These are phyloP conservation scores for Epistrophe eligans DNA, from an alignment of 2,888 invertebrate species.

Conservation along the genomic window DNA sequence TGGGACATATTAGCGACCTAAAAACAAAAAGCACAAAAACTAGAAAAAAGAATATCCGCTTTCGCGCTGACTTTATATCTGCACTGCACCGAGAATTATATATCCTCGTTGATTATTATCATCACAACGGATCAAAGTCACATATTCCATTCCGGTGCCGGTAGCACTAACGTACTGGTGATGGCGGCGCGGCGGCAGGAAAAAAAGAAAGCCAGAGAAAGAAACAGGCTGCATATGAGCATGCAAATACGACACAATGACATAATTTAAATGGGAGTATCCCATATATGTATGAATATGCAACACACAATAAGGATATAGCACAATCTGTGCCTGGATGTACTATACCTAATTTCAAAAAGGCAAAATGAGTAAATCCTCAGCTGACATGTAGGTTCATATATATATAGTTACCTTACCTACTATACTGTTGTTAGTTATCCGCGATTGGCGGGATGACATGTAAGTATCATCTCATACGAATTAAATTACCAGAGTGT, in stretches of 20 bases:
- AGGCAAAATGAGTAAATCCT: conserved; percentile 66
- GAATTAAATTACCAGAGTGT: conserved; percentile 63
- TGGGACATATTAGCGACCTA: conserved; percentile 72
- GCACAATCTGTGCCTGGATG: conserved; percentile 59
- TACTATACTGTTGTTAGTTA: background rate
- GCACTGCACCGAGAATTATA: conserved; percentile 66
- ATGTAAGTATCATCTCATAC: conserved; percentile 47
- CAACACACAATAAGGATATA: conserved; percentile 67
- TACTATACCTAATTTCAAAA: conserved; percentile 65
- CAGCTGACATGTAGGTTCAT: conserved; percentile 62
- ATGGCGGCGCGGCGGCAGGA: conserved; percentile 26
- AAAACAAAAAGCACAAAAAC: conserved; percentile 29
- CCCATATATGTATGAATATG: conserved; percentile 54
- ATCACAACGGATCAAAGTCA: conserved; percentile 74
- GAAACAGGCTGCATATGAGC: conserved; percentile 49
- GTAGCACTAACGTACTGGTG: conserved; percentile 19
- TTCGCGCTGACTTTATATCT: conserved; percentile 43
- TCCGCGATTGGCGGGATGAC: conserved; percentile 72
- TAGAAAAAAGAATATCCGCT: conserved; percentile 56
- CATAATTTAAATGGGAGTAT: conserved; percentile 74
- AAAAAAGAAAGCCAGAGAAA: background rate
- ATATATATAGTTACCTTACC: no score
- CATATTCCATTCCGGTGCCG: conserved; percentile 50
- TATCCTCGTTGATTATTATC: conserved; percentile 72
- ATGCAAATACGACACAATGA: conserved; percentile 66